phyloP scores from a whole-genome alignment of 2,113 vertebrate species.

The Brachyhypopomus gauderio region DNA sequence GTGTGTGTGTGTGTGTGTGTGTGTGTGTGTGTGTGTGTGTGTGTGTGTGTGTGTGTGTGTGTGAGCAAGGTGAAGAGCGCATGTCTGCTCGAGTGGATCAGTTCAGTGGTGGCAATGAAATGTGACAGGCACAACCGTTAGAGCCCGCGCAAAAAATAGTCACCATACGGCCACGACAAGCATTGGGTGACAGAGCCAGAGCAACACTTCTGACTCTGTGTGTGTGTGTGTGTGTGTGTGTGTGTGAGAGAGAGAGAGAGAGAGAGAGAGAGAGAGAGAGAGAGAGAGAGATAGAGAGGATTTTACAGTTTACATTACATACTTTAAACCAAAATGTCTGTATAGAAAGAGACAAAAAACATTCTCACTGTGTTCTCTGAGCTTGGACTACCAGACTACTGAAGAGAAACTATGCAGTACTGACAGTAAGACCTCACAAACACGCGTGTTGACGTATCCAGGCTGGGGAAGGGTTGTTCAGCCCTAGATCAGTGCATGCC shows the following conservation, averaged over 20 bases:
- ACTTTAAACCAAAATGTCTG: neutral
- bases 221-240: conserved; percentile 36
- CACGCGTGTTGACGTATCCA: neutral
- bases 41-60: neutral
- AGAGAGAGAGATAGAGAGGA: no score
- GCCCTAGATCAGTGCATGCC: neutral
- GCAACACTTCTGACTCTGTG: conserved; percentile 65
- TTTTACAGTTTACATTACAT: conserved; percentile 1
- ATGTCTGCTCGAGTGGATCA: conserved; percentile 60
- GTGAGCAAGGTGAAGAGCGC: conserved; percentile 5
- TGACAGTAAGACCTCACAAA: neutral
- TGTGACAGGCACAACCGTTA: conserved; percentile 70
- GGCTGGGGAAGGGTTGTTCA: neutral
- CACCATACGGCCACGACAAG: conserved; percentile 66
- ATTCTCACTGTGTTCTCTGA: neutral
- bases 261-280: no score
- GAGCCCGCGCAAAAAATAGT: conserved; percentile 69
- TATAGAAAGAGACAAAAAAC: neutral
- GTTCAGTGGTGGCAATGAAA: conserved; percentile 61
- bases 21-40: no score
- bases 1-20: no score
- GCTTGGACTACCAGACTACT: neutral
- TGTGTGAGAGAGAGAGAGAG: neutral
- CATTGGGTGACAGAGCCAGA: conserved; percentile 62
- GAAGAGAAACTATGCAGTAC: neutral